Evolutionary conservation across 2,113 vertebrate genomes (phyloP).

Genomic region (Pterophyllum scalare): DNA sequence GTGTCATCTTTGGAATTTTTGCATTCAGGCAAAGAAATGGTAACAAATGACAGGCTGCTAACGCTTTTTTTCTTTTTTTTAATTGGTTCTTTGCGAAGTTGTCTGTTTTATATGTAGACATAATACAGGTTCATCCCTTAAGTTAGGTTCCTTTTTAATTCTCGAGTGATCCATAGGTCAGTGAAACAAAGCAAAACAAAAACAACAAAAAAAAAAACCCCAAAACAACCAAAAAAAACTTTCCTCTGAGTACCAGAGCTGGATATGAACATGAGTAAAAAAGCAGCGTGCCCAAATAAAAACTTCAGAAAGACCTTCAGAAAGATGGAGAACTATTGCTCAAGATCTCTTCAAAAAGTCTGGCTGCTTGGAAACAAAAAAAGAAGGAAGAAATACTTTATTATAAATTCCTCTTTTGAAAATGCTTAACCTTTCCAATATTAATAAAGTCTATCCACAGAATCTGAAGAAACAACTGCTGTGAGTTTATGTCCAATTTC

Average conservation of each 20-base stretch:
- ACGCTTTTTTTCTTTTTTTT: neutral
- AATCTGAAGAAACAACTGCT: neutral
- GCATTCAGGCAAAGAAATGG: too few species aligned
- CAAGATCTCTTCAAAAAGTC: neutral
- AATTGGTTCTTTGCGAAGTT: neutral
- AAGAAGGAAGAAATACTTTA: neutral
- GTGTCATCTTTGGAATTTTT: too few species aligned
- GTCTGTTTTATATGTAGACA: neutral
- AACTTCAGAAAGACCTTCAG: rapidly evolving
- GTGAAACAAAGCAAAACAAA: too few species aligned
- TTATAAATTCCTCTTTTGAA: neutral
- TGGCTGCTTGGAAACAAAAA: neutral
- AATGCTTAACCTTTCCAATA: too few species aligned
- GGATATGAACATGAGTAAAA: neutral
- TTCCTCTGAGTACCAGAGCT: neutral
- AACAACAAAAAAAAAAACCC: neutral
- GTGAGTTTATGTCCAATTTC: neutral
- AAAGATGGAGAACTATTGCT: neutral
- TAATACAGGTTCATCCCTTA: too few species aligned
- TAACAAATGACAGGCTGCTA: too few species aligned
- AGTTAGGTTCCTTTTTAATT: too few species aligned
- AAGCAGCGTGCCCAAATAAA: too few species aligned
- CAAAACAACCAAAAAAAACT: neutral
- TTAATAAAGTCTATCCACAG: neutral
- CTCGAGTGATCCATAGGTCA: neutral